Evolutionary conservation across 2,888 invertebrate genomes (phyloP).

Genomic region (Noctuana brunneofusca): DNA sequence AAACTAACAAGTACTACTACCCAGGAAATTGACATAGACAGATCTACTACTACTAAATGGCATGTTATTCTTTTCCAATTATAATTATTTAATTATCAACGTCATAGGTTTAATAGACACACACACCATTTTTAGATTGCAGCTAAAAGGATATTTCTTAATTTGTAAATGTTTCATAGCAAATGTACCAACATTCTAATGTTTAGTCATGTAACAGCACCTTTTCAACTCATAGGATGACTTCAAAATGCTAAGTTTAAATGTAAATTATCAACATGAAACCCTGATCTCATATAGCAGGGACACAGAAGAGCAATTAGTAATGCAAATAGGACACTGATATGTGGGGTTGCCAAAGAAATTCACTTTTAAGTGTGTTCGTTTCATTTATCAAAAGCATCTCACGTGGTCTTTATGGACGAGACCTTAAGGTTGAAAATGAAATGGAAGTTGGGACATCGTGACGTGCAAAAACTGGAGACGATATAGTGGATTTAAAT

Average conservation of each 20-base stretch:
- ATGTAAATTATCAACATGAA: conserved; percentile 20
- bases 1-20: too few relatives aligned
- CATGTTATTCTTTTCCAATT: too few relatives aligned
- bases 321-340: conserved; percentile 64
- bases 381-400: conserved; percentile 10
- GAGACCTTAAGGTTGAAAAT: conserved; percentile 23
- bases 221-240: neutral
- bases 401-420: conserved; percentile 16
- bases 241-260: conserved; percentile 8
- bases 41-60: too few relatives aligned
- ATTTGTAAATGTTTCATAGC: neutral
- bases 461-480: conserved; percentile 33
- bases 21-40: too few relatives aligned
- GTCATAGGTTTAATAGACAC: too few relatives aligned
- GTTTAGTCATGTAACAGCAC: neutral
- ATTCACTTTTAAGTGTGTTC: conserved; percentile 46
- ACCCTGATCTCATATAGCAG: conserved; percentile 37
- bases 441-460: conserved; percentile 20
- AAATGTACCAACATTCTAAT: neutral
- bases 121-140: neutral
- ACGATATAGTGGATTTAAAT: conserved; percentile 61
- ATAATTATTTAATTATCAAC: too few relatives aligned
- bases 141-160: neutral
- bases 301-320: conserved; percentile 55
- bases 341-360: conserved; percentile 46